Conservation (phyloP, 2,888 invertebrate genomes). For the Meiosimyza decipiens region DNA sequence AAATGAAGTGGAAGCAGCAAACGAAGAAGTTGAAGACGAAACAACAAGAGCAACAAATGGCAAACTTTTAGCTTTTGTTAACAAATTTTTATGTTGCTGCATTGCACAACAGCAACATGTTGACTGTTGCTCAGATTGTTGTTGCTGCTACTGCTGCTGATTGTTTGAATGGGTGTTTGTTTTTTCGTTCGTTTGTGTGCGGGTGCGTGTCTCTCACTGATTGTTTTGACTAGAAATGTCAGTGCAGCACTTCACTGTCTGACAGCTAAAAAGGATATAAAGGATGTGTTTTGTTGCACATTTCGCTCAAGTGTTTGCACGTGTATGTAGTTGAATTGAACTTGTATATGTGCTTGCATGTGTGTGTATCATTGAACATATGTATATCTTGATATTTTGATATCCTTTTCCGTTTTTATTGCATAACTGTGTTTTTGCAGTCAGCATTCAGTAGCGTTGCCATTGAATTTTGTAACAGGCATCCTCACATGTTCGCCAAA, state of each 20-base stretch:
- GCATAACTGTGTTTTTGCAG: constrained; percentile 3
- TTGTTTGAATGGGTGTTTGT: constrained; percentile 21
- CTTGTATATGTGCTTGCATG: constrained; percentile 5
- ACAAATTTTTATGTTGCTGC: constrained; percentile 18
- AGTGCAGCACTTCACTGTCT: constrained; percentile 34
- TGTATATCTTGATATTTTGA: constrained; percentile 20
- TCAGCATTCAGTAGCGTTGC: background rate
- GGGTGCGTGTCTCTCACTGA: constrained; percentile 41
- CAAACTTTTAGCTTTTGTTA: constrained; percentile 25
- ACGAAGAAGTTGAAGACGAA: background rate
- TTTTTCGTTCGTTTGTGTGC: constrained; percentile 16
- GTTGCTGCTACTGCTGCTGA: background rate
- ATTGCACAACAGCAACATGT: constrained; percentile 5
- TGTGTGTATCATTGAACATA: constrained; percentile 17
- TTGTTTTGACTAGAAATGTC: constrained; percentile 51
- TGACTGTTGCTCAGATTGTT: background rate
- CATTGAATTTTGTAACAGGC: constrained; percentile 17
- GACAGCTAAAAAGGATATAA: constrained; percentile 23
- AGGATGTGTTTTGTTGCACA: constrained; percentile 18
- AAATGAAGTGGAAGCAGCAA: constrained; percentile 47
- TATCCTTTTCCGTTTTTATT: constrained; percentile 19
- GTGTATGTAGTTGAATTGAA: constrained; percentile 6
- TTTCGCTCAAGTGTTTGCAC: background rate
- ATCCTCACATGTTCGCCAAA: constrained; percentile 4
- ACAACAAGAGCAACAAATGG: background rate